These are phyloP conservation scores for Bombus sibiricus DNA, from an alignment of 1,140 invertebrate species.

Conservation along the genomic window DNA sequence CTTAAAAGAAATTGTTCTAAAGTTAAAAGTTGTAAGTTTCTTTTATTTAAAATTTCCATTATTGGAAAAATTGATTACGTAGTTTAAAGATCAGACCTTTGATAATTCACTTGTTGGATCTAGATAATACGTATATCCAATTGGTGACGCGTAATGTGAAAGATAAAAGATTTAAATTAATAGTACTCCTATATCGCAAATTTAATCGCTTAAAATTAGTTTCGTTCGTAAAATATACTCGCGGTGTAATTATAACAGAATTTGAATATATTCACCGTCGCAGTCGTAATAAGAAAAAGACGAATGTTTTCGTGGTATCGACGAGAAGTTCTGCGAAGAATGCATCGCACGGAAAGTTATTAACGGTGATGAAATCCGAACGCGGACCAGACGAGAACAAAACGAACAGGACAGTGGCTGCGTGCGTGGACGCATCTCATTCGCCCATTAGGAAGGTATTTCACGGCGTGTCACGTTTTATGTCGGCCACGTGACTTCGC, in stretches of 20 bases:
- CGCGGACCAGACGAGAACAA: constrained; percentile 22
- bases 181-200: too few species aligned
- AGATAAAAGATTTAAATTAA: too few species aligned
- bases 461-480: constrained; percentile 81
- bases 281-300: too few species aligned
- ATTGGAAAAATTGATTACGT: too few species aligned
- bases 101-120: too few species aligned
- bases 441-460: constrained; percentile 80
- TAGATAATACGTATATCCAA: too few species aligned
- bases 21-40: too few species aligned
- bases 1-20: too few species aligned
- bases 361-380: constrained; percentile 43
- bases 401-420: constrained; percentile 67
- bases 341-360: constrained; percentile 31
- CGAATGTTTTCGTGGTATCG: not conserved
- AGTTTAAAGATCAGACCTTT: too few species aligned
- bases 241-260: not conserved
- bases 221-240: not conserved
- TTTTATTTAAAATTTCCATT: too few species aligned
- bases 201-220: not conserved
- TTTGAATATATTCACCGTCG: not conserved
- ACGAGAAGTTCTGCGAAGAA: constrained; percentile 6
- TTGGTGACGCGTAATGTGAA: too few species aligned
- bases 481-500: constrained; percentile 79
- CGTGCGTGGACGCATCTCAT: constrained; percentile 76